These are phyloP conservation scores for Cyphomyrus plagiostoma DNA, from an alignment of 2,113 vertebrate genomes.

Conservation along the genomic window DNA sequence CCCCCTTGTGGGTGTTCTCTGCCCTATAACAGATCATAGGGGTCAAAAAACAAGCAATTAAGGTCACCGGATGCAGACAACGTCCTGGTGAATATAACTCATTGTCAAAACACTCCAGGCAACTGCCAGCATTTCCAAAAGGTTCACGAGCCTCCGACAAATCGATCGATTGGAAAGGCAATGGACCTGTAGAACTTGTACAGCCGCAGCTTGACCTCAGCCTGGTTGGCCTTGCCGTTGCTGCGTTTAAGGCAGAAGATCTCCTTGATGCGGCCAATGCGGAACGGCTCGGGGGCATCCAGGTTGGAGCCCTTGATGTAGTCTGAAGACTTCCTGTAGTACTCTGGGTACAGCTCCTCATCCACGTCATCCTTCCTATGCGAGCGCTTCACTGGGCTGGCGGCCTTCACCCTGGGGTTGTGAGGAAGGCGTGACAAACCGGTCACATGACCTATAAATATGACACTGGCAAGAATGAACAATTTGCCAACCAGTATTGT, in stretches of 20 bases:
- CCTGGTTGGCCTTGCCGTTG: conserved; percentile 69
- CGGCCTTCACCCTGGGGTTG: conserved; percentile 67
- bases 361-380: conserved; percentile 84
- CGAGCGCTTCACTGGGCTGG: conserved; percentile 78
- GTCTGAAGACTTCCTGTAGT: conserved; percentile 90
- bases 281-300: conserved; percentile 80
- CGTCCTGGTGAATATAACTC: neutral
- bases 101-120: neutral
- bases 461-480: neutral
- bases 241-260: conserved; percentile 78
- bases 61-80: neutral
- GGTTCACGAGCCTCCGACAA: neutral
- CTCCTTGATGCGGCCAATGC: conserved; percentile 81
- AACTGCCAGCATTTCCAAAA: neutral
- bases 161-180: neutral
- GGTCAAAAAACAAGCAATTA: neutral
- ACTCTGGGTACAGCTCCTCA: conserved; percentile 85
- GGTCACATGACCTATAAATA: neutral
- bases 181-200: conserved; percentile 86
- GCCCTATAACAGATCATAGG: conserved; percentile 56
- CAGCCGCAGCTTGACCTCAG: conserved; percentile 76
- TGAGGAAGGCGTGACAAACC: neutral
- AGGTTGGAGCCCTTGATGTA: conserved; percentile 96
- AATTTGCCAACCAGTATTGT: neutral
- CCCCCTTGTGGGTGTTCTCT: conserved; percentile 87